Conservation (phyloP, 2,888 invertebrate species). For the Alentia gelatinosa region DNA sequence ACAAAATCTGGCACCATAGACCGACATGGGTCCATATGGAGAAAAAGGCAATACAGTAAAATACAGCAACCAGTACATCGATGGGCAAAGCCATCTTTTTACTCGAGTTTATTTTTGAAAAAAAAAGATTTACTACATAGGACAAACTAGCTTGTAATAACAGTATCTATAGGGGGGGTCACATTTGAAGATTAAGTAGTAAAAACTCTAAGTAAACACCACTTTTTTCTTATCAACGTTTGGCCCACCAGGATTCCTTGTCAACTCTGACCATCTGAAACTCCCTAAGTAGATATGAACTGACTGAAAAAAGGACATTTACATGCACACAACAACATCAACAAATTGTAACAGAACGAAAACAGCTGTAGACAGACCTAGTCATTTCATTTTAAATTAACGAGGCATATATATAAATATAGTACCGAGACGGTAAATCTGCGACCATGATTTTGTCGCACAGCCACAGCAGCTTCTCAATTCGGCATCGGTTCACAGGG, state of each 20-base stretch:
- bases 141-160: constrained; percentile 7
- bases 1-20: constrained; percentile 36
- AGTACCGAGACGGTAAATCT: constrained; percentile 16
- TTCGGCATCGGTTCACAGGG: constrained; percentile 1
- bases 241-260: constrained; percentile 47
- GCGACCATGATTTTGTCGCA: neutral
- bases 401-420: constrained; percentile 39
- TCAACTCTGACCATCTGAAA: neutral
- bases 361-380: constrained; percentile 8
- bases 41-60: constrained; percentile 32
- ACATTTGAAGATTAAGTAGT: constrained; percentile 49
- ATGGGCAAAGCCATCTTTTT: constrained; percentile 2
- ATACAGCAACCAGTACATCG: neutral
- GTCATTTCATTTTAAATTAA: constrained; percentile 36
- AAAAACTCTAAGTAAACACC: constrained; percentile 43
- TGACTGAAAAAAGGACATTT: constrained; percentile 40
- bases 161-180: constrained; percentile 13
- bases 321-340: constrained; percentile 41
- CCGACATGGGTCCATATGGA: constrained; percentile 24
- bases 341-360: constrained; percentile 43
- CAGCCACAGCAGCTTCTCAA: neutral
- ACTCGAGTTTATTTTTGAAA: neutral
- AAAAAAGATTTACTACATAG: neutral
- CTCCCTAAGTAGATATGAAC: constrained; percentile 5
- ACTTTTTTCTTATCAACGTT: constrained; percentile 34